Evolutionary conservation across 2,797 vertebrate genomes (phyloP).

Genomic region (Pogonophryne albipinna): DNA sequence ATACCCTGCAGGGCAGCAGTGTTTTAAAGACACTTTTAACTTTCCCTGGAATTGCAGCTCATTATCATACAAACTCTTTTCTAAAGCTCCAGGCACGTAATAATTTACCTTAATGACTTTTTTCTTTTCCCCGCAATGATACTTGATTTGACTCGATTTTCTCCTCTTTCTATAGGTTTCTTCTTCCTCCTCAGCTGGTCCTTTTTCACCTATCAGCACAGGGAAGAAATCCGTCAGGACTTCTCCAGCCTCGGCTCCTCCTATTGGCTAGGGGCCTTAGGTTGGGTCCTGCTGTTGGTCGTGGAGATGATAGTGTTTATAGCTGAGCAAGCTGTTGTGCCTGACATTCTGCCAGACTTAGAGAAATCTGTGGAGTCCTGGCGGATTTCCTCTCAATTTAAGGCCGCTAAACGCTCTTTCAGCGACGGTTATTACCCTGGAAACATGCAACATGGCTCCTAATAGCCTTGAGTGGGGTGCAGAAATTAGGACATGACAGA

Average conservation of each 20-base stretch:
- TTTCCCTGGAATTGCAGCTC: slow-evolving; percentile 58
- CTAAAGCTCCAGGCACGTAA: slow-evolving; percentile 52
- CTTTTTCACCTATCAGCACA: slow-evolving; percentile 84
- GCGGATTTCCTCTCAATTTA: slow-evolving; percentile 46
- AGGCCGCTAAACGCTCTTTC: slow-evolving; percentile 28
- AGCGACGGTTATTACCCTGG: slow-evolving; percentile 57
- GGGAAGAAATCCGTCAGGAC: slow-evolving; percentile 74
- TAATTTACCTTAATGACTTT: slow-evolving; percentile 60
- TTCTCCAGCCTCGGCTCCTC: slow-evolving; percentile 77
- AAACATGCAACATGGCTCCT: slow-evolving; percentile 9
- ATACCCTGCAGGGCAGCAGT: slow-evolving; percentile 49
- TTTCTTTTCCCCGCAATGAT: slow-evolving; percentile 23
- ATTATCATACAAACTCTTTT: slow-evolving; percentile 66
- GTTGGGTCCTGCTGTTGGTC: slow-evolving; percentile 77
- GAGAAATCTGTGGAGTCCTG: slow-evolving; percentile 66
- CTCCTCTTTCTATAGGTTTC: slow-evolving; percentile 77
- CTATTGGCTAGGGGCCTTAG: slow-evolving; percentile 81
- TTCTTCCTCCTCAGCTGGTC: slow-evolving; percentile 87
- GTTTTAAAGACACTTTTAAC: slow-evolving; percentile 55
- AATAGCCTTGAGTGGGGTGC: slow-evolving; percentile 60
- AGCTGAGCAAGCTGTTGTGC: slow-evolving; percentile 76
- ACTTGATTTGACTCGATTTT: slow-evolving; percentile 38
- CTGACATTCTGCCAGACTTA: slow-evolving; percentile 78
- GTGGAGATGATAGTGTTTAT: slow-evolving; percentile 68
- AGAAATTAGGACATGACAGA: slow-evolving; percentile 16